Evolutionary conservation across 2,797 vertebrate species (phyloP).

Genomic region (Neosilurus hyrtlii): DNA sequence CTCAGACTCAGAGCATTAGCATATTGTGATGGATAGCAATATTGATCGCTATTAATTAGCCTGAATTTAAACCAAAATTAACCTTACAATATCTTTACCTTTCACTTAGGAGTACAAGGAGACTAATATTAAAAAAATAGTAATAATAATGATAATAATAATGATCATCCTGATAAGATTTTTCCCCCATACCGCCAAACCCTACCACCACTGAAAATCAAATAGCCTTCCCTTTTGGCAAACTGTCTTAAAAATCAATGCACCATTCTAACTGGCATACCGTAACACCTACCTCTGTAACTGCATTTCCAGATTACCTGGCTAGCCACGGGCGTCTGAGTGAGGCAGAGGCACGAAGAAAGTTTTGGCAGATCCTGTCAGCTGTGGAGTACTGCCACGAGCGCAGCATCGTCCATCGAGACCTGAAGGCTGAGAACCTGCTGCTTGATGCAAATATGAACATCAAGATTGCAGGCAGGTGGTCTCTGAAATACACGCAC

Average conservation of each 20-base stretch:
- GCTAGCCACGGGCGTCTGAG: slow-evolving; percentile 92
- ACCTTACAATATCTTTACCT: no score
- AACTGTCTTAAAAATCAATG: neutral
- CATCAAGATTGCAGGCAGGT: slow-evolving; percentile 96
- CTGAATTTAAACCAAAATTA: no score
- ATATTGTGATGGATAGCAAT: no score
- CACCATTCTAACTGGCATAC: neutral
- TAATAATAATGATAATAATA: no score
- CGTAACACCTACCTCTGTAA: neutral
- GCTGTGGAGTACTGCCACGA: slow-evolving; percentile 96
- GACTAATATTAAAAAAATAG: no score
- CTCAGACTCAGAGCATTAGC: no score
- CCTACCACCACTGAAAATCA: neutral
- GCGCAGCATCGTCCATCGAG: slow-evolving; percentile 91
- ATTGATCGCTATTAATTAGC: no score
- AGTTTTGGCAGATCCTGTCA: slow-evolving; percentile 98
- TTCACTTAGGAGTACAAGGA: no score
- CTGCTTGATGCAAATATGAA: slow-evolving; percentile 96
- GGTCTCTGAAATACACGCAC: neutral
- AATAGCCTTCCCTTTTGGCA: neutral
- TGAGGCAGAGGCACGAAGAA: slow-evolving; percentile 89
- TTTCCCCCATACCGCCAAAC: no score
- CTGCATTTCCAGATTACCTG: slow-evolving; percentile 82
- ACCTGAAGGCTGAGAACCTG: slow-evolving; percentile 96
- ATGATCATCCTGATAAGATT: no score